Conservation (phyloP, 2,888 invertebrate species). For the Neria commutata region DNA sequence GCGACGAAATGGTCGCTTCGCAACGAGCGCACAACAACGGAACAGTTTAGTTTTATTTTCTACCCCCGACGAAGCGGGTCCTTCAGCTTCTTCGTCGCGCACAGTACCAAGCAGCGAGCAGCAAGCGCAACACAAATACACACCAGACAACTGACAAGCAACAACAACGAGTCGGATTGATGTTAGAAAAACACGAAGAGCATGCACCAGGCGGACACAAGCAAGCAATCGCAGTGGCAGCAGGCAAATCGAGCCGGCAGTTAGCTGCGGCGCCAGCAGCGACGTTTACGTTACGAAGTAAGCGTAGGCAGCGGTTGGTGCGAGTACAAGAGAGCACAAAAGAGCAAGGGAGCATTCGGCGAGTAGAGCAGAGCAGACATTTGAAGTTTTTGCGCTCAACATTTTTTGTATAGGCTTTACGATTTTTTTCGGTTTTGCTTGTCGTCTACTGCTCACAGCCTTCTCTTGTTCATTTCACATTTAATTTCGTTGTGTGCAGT, state of each 20-base stretch:
- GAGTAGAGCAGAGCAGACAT: too few species aligned
- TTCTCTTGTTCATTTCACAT: too few species aligned
- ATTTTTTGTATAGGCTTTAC: too few species aligned
- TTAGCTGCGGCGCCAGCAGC: neutral
- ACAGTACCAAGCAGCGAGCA: neutral
- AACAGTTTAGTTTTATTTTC: conserved; percentile 6
- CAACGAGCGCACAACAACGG: neutral
- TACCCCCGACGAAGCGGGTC: conserved; percentile 4
- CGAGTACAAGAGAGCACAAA: too few species aligned
- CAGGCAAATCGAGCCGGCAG: neutral
- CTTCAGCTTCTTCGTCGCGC: conserved; percentile 3
- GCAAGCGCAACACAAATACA: neutral
- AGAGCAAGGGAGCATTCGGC: too few species aligned
- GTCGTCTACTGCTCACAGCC: too few species aligned
- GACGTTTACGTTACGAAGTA: too few species aligned
- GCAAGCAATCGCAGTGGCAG: neutral
- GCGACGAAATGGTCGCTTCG: conserved; percentile 1
- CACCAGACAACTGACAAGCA: neutral
- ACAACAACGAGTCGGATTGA: neutral
- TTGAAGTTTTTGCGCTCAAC: too few species aligned
- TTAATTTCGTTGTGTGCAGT: too few species aligned
- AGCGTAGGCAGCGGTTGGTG: too few species aligned
- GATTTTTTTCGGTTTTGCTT: too few species aligned
- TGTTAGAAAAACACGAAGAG: neutral
- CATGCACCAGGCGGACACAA: neutral